Evolutionary conservation across 2,888 invertebrate genomes (phyloP), one percentile per base, ranked within the genome.

Genomic region (Eustalomyia histrio): DNA sequence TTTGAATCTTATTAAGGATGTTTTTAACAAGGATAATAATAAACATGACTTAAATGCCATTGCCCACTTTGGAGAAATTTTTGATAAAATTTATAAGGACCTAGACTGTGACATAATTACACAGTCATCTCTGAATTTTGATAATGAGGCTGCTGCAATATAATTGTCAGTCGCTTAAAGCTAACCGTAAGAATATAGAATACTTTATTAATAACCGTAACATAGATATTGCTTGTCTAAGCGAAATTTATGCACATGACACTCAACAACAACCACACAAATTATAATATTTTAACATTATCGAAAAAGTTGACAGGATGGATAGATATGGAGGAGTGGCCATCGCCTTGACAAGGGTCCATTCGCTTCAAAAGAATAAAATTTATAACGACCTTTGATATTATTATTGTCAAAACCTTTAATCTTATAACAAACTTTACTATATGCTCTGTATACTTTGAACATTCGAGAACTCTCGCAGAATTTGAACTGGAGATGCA

Each of bases 211-310:
- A n/a, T n/a, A n/a, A n/a, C n/a, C n/a, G n/a, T n/a, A n/a, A n/a
- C n/a, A n/a, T n/a, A n/a, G n/a, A 72, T 21, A 52, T 71, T 12
- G 47, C 33, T 2, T 35, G 35, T 60, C 24, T 72, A 1, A 53
- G 61, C 9, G 61, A 71, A 50, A 24, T 71, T 4, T 71, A 52
- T 57, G 3, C 57, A 12, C 57, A 57, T 14, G 1, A 57, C 29
- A 8, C 2, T n/a, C n/a, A 14, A n/a, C 7, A 16, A 1, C n/a
- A 14, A 8, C n/a, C 21, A 14, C 57, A 57, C n/a, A 57, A 24
- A 33, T 6, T 57, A 5, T n/a, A 33, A 1, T 33, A 57, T 16
- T 57, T 29, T 16, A 57, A 57, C 33, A 57, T 57, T 14, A 10
- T 57, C 16, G 16, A 57, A 7, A 57, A 57, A 18, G n/a, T n/a